Percentiles rank a stretch among this genome's conserved stretches.
These are phyloP conservation scores for Cinclus mexicanus DNA, from an alignment of 2,113 vertebrate genomes.

Conservation along the genomic window DNA sequence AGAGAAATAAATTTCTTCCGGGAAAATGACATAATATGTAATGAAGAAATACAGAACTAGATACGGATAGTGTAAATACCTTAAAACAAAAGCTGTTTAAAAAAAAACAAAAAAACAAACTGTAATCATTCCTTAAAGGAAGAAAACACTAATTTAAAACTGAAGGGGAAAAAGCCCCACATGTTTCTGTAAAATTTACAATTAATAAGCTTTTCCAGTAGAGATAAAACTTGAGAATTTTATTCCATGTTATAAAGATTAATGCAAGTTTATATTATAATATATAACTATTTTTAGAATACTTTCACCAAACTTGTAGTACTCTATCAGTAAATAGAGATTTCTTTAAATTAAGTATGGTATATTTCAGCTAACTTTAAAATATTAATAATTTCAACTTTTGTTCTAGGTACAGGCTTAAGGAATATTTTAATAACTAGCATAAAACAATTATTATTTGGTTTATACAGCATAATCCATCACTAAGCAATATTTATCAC, in stretches of 20 bases:
- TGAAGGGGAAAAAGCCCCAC: not conserved
- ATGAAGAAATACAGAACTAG: not conserved
- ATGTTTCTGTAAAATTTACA: not conserved
- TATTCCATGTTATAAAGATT: not conserved
- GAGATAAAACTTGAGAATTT: not conserved
- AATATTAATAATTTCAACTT: not conserved
- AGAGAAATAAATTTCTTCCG: not conserved
- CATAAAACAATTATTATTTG: not conserved
- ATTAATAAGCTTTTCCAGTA: not conserved
- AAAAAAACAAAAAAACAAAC: not conserved
- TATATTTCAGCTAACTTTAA: not conserved
- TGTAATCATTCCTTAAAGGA: not conserved
- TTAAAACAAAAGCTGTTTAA: not conserved
- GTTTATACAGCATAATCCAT: slow-evolving; percentile 16
- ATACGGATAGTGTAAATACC: not conserved
- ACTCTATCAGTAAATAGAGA: not conserved
- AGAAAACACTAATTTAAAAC: not conserved
- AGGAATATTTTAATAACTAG: not conserved
- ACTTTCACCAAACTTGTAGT: not conserved
- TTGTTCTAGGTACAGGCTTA: not conserved
- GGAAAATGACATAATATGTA: not conserved
- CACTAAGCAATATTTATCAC: slow-evolving; percentile 30
- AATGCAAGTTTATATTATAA: not conserved
- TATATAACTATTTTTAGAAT: not conserved
- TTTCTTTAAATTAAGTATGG: not conserved